Evolutionary conservation across 2,113 vertebrate species (phyloP).

Genomic region (Dipodomys spectabilis): DNA sequence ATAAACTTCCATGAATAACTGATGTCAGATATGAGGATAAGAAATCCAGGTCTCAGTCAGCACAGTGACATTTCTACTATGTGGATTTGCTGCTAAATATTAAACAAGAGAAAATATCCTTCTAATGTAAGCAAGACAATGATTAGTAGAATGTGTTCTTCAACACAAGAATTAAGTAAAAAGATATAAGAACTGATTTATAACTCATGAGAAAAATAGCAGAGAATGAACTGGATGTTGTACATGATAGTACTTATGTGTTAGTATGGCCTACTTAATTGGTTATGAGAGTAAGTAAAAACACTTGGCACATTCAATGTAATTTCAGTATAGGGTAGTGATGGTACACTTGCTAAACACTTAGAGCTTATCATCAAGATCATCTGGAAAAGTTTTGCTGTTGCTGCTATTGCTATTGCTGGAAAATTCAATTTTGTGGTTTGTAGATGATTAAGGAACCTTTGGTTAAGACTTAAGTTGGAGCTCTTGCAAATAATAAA

Average conservation of each 20-base stretch:
- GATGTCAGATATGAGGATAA: background rate
- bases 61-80: background rate
- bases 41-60: background rate
- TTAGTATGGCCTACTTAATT: background rate
- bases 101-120: background rate
- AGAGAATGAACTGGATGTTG: conserved; percentile 1
- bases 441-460: conserved; percentile 15
- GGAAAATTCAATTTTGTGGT: conserved; percentile 43
- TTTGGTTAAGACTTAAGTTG: conserved; percentile 55
- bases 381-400: background rate
- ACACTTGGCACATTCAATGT: background rate
- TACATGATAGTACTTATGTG: background rate
- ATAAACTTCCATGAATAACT: conserved; percentile 22
- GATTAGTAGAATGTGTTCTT: conserved; percentile 22
- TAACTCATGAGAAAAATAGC: background rate
- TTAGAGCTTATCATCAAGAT: background rate
- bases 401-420: background rate
- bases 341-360: background rate
- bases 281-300: background rate
- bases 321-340: background rate
- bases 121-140: background rate
- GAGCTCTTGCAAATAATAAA: conserved; percentile 61
- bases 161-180: background rate
- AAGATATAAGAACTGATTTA: background rate
- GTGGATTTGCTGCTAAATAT: background rate